phyloP scores from a whole-genome alignment of 2,113 vertebrate genomes.

The Heterotis niloticus region DNA sequence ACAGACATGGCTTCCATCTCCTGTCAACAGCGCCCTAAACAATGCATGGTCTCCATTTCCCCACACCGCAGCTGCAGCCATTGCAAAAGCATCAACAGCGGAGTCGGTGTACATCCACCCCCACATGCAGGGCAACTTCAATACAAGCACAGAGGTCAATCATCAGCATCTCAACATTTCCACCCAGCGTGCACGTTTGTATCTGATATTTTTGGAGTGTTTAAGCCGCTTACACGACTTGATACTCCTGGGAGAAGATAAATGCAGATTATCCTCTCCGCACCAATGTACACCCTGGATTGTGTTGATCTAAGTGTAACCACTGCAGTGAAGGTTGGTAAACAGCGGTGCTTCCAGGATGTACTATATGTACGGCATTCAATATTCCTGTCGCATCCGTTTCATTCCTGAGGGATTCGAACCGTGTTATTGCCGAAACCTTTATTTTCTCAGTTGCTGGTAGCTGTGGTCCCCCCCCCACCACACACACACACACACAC shows the following conservation, averaged over 20 bases:
- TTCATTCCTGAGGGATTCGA: slow-evolving; percentile 20
- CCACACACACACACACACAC: slow-evolving; percentile 18
- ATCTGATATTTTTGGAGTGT: not conserved
- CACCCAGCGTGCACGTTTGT: slow-evolving; percentile 9
- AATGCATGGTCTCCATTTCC: not conserved
- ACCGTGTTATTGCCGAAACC: slow-evolving; percentile 33
- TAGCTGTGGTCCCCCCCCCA: slow-evolving; percentile 20
- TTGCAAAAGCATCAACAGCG: slow-evolving; percentile 9
- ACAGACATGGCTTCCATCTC: not conserved
- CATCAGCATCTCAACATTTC: slow-evolving; percentile 35
- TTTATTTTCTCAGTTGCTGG: slow-evolving; percentile 30
- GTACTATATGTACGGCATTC: not conserved
- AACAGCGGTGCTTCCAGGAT: slow-evolving; percentile 15
- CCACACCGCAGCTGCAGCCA: not conserved
- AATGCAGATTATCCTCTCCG: not conserved
- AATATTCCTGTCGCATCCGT: not conserved
- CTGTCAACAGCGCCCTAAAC: slow-evolving; percentile 16
- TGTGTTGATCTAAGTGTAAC: slow-evolving; percentile 25
- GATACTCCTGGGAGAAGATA: slow-evolving; percentile 3
- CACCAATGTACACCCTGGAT: slow-evolving; percentile 10
- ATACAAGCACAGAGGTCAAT: slow-evolving; percentile 35
- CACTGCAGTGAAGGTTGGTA: slow-evolving; percentile 14
- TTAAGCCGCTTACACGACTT: slow-evolving; percentile 8
- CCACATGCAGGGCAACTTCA: slow-evolving; percentile 20
- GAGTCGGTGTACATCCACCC: slow-evolving; percentile 14